Conservation (phyloP, 2,113 vertebrate genomes). For the Menidia beryllina region DNA sequence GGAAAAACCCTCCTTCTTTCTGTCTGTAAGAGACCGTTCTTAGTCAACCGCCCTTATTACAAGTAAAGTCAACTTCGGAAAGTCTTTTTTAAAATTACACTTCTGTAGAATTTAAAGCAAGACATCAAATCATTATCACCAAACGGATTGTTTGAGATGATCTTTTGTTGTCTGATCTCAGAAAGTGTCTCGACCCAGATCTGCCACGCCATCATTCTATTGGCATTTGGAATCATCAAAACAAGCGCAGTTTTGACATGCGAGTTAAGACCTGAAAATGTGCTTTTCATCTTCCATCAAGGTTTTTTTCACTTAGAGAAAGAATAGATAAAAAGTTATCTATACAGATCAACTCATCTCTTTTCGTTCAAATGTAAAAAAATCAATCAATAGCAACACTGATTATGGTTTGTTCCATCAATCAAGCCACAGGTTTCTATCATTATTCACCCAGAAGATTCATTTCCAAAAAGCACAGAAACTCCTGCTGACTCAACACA, state of each 20-base stretch:
- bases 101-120: background rate
- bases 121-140: background rate
- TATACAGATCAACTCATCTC: background rate
- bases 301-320: background rate
- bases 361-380: background rate
- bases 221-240: slow-evolving; percentile 20
- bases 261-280: too few species aligned
- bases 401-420: slow-evolving; percentile 10
- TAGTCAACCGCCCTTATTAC: slow-evolving; percentile 31
- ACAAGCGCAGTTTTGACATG: too few species aligned
- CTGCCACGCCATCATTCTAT: slow-evolving; percentile 4
- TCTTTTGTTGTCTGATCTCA: slow-evolving; percentile 4
- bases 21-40: slow-evolving; percentile 25
- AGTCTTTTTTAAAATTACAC: slow-evolving; percentile 5
- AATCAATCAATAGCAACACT: background rate
- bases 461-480: slow-evolving; percentile 25
- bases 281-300: background rate
- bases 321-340: background rate
- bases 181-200: slow-evolving; percentile 12
- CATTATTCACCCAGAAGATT: background rate
- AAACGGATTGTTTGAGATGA: background rate
- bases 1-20: slow-evolving; percentile 41
- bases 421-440: slow-evolving; percentile 13
- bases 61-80: slow-evolving; percentile 10
- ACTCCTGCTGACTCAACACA: slow-evolving; percentile 29